Percentiles rank a stretch among this genome's conserved stretches.
These are phyloP conservation scores for Drosophila pseudoananassae DNA, from an alignment of 1,140 invertebrate species.

Conservation along the genomic window DNA sequence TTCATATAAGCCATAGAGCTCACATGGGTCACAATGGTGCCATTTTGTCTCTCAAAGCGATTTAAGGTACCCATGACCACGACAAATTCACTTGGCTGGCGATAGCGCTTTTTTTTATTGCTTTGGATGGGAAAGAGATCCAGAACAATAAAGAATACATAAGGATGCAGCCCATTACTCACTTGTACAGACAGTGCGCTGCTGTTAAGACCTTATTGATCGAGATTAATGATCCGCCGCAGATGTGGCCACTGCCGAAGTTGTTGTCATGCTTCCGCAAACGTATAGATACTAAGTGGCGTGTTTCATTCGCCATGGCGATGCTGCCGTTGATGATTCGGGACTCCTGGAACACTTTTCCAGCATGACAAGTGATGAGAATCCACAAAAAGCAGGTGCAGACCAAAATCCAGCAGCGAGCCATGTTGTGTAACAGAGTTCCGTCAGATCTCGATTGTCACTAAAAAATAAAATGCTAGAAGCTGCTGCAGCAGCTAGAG, in stretches of 20 bases:
- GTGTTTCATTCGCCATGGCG: constrained; percentile 49
- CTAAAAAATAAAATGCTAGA: constrained; percentile 22
- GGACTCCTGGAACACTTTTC: constrained; percentile 15
- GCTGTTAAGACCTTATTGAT: constrained; percentile 84
- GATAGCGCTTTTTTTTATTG: constrained; percentile 64
- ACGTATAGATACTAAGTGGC: constrained; percentile 80
- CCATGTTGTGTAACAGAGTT: constrained; percentile 19
- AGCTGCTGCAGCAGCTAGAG: neutral
- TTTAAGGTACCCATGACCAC: constrained; percentile 79
- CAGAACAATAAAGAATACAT: neutral
- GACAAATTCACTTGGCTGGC: constrained; percentile 64
- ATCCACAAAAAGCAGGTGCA: neutral
- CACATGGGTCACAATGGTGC: constrained; percentile 69
- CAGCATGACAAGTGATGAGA: neutral
- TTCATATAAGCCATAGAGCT: constrained; percentile 80
- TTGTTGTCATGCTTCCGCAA: constrained; percentile 58
- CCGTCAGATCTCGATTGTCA: constrained; percentile 24
- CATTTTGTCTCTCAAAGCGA: constrained; percentile 63
- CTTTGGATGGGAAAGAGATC: constrained; percentile 18
- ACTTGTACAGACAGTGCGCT: constrained; percentile 85
- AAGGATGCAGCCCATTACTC: constrained; percentile 24
- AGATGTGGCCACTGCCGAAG: constrained; percentile 81
- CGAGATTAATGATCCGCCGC: constrained; percentile 82
- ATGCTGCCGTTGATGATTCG: constrained; percentile 75
- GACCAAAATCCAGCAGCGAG: constrained; percentile 7